Base-by-base conservation (phyloP, 2,113 vertebrate genomes). In the Pelvicachromis taeniatus region DNA sequence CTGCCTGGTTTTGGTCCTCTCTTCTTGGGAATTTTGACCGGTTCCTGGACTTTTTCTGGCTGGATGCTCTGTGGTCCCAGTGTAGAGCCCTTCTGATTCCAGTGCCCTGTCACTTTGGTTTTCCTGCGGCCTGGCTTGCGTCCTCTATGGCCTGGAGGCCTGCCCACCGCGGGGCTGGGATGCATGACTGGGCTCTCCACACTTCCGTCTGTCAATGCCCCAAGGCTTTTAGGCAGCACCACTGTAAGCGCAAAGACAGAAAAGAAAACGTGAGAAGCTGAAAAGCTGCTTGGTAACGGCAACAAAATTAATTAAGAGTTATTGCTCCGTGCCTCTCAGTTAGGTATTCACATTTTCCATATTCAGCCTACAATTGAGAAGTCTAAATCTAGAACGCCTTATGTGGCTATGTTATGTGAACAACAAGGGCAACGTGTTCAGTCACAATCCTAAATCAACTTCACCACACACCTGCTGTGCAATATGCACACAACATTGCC, bases 1-100 rank as follows among this genome's bases (percentile, higher is more conserved):
- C 96, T 99, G 93, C 98, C 99, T 77, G 99, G 98, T 94, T 99
- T 99, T 84, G 99, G 99, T 59, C 99, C 99, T 90, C 99, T 96
- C 94, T 99, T 99, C 95, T 98, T 99, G 92, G 97, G 97, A 91
- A 98, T 97, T 96, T 98, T 99, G 94, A 99, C 94, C 82, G 98
- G 95, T 93, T 97, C 97, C 93, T 96, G 94, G 90, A 95, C 93
- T 92, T 98, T 99, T 89, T 94, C 83, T 84, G 93, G 92, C 92
- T 80, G 89, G 53, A 87, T 84, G 83, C 68, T 85, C 78, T 86
- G 95, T 90, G 95, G 87, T 91, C 93, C 96, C 91, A 95, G 89
- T 73, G 91, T 82, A 84, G 95, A 92, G 92, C 94, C 93, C 95
- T 96, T 94, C 92, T 96, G 96, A 96, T 95, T 88, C 95, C 94